phyloP scores from a whole-genome alignment of 2,113 vertebrate genomes.

The Dicerorhinus sumatrensis region DNA sequence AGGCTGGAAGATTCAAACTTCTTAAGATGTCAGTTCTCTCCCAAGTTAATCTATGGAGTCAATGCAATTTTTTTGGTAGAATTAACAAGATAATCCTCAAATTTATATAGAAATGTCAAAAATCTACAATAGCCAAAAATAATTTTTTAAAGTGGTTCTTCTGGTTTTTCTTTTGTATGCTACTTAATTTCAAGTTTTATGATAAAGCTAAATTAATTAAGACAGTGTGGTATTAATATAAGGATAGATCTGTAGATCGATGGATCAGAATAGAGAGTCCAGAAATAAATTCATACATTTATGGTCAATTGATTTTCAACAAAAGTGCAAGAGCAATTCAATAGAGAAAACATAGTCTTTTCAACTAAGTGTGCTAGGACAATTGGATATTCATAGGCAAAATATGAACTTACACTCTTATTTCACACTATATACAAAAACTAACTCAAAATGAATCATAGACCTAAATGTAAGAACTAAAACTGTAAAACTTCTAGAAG shows the following conservation, averaged over 20 bases:
- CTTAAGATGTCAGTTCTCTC: not conserved
- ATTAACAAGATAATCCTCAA: not conserved
- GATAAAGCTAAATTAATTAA: not conserved
- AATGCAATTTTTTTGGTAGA: not conserved
- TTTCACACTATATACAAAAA: not conserved
- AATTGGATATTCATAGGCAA: not conserved
- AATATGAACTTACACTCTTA: not conserved
- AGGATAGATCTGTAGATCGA: not conserved
- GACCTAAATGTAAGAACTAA: not conserved
- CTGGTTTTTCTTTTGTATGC: not conserved
- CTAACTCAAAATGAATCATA: not conserved
- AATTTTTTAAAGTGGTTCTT: not conserved
- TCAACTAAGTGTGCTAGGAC: not conserved
- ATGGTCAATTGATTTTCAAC: not conserved
- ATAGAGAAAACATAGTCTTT: not conserved
- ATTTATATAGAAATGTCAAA: not conserved
- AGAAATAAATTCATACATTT: not conserved
- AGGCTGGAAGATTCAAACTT: not conserved
- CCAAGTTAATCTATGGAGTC: not conserved
- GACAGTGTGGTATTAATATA: not conserved
- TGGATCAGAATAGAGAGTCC: not conserved
- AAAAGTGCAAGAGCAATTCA: not conserved
- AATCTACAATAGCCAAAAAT: not conserved
- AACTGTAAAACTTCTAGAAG: not conserved
- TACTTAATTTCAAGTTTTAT: not conserved